Percentiles rank a stretch among this genome's conserved stretches.
phyloP scores from a whole-genome alignment of 2,113 vertebrate species.

The human (Homo sapiens) region GRCh38 chr2:209440001-209440500 shows the following conservation, averaged over 20 bases:
- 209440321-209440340: not conserved
- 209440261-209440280: not conserved
- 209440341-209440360: not conserved
- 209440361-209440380: not conserved
- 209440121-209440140: slow-evolving; percentile 4
- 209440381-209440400: not conserved
- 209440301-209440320: not conserved
- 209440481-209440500: not conserved
- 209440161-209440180: not conserved
- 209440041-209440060: not conserved
- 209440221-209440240: slow-evolving; percentile 27
- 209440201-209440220: not conserved
- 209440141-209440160: not conserved
- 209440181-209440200: not conserved
- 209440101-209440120: not conserved
- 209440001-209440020: not conserved
- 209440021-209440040: not conserved
- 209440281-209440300: not conserved
- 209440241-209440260: not conserved
- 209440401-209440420: not conserved
- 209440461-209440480: not conserved
- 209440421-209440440: not conserved
- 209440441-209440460: not conserved
- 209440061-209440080: slow-evolving; percentile 8
- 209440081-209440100: not conserved